phyloP scores from a whole-genome alignment of 2,113 vertebrate genomes.

The Bos indicus region DNA sequence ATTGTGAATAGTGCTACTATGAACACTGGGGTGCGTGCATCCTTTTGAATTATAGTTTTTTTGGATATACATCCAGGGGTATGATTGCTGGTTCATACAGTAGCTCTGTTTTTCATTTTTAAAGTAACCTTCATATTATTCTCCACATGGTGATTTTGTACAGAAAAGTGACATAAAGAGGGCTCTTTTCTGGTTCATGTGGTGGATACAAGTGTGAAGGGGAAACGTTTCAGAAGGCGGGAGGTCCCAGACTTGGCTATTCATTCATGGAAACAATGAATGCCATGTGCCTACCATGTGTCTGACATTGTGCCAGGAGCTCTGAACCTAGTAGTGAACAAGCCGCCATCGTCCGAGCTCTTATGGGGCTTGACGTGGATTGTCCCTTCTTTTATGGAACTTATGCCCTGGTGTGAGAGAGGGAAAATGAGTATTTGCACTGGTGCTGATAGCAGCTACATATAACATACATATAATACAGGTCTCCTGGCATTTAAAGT shows the following conservation, averaged over 20 bases:
- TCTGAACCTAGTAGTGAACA: accelerated
- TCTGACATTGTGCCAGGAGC: neutral
- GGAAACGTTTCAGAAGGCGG: neutral
- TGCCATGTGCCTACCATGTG: too few species aligned
- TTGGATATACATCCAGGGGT: neutral
- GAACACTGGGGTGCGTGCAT: neutral
- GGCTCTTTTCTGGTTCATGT: neutral
- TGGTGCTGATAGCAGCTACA: too few species aligned
- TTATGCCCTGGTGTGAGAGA: neutral
- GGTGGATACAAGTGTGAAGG: neutral
- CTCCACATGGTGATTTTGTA: neutral
- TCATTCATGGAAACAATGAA: neutral
- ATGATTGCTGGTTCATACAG: neutral
- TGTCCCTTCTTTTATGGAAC: neutral
- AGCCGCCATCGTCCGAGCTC: neutral
- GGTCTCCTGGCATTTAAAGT: neutral
- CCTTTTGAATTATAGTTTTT: neutral
- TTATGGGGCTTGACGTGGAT: neutral
- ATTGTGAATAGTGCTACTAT: neutral
- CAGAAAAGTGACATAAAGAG: neutral
- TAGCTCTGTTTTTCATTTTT: neutral
- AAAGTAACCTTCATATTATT: neutral
- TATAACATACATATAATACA: neutral
- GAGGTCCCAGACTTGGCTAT: neutral
- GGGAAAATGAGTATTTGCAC: neutral